Evolutionary conservation across 2,797 vertebrate species (phyloP), one percentile per base, ranked within the genome.

Genomic region (Sarcoramphus papa): DNA sequence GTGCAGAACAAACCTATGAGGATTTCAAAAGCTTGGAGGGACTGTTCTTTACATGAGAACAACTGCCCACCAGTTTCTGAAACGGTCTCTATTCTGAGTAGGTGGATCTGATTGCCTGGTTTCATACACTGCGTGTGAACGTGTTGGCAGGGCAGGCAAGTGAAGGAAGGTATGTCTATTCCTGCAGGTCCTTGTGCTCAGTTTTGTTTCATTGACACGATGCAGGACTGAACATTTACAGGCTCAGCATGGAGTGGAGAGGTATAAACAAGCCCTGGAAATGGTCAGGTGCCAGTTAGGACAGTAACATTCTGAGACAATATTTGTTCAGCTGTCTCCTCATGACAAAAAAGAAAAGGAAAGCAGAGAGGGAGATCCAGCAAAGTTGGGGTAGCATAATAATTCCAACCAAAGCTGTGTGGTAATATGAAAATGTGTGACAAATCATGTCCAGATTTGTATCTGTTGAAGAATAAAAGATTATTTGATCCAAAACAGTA

Each of bases 291-390:
- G 96, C 96, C 81, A 94, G 80, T 88, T 95, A 94, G 84, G 95
- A 98, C 97, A 90, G 91, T 95, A 84, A 96, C 92, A 45, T 97
- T 98, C 90, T 97, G 93, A 81, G 92, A 92, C 64, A 89, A 91
- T 97, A 92, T 97, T 98, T 97, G 93, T 96, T 97, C 97, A 97
- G 97, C 97, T 98, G 96, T 97, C 91, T 95, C 82, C 75, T 96
- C 84, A 0, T 85, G 62, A 75, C 48, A 94, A 51, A 70, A 87
- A 41, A 91, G 65, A 90, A 85, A 90, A 89, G 78, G n/a, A 67
- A 95, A 90, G 75, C 80, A 79, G 67, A 93, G 83, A 84, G 95
- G 88, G 95, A 96, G 85, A 79, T 78, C 18, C 37, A 53, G 68
- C 56, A 60, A 92, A 86, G 87, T 57, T 92, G 86, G 86, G 64